phyloP scores from a whole-genome alignment of 2,797 vertebrate genomes.

The Delichon dasypus region DNA sequence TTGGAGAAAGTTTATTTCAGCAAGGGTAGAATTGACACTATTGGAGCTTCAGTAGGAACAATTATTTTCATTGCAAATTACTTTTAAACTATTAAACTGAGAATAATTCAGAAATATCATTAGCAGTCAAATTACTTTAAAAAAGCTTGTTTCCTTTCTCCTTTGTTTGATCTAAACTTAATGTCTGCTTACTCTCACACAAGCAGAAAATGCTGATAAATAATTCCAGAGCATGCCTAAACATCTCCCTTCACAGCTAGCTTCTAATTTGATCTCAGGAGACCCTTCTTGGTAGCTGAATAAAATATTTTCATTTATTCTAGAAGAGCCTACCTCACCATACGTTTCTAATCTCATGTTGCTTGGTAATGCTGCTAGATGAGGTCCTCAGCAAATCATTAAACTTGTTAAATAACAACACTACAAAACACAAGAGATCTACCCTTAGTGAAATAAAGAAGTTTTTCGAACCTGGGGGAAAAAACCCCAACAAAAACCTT shows the following conservation, averaged over 20 bases:
- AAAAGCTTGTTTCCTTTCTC: constrained; percentile 73
- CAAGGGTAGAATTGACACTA: constrained; percentile 41
- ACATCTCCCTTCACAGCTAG: constrained; percentile 82
- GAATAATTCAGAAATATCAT: constrained; percentile 81
- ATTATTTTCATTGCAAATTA: constrained; percentile 79
- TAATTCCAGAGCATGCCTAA: constrained; percentile 84
- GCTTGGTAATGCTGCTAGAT: constrained; percentile 78
- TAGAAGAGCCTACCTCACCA: constrained; percentile 71
- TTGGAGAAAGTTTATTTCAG: constrained; percentile 71
- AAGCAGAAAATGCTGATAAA: constrained; percentile 82
- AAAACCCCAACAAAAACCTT: not conserved
- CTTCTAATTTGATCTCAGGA: constrained; percentile 85
- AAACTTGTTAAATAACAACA: constrained; percentile 81
- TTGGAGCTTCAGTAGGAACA: constrained; percentile 60
- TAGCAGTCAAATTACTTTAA: constrained; percentile 80
- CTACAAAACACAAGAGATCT: constrained; percentile 81
- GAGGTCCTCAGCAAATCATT: constrained; percentile 83
- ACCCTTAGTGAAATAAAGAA: constrained; percentile 75
- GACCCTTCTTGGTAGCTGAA: constrained; percentile 78
- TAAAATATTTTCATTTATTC: constrained; percentile 83
- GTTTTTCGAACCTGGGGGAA: constrained; percentile 62
- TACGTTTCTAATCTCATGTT: constrained; percentile 80
- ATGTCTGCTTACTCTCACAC: constrained; percentile 80
- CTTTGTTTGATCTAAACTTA: constrained; percentile 83
- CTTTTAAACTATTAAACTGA: constrained; percentile 79